Percentiles rank a stretch among this genome's conserved stretches.
phyloP scores from a whole-genome alignment of 2,113 vertebrate species.

The Sinocyclocheilus rhinocerous region DNA sequence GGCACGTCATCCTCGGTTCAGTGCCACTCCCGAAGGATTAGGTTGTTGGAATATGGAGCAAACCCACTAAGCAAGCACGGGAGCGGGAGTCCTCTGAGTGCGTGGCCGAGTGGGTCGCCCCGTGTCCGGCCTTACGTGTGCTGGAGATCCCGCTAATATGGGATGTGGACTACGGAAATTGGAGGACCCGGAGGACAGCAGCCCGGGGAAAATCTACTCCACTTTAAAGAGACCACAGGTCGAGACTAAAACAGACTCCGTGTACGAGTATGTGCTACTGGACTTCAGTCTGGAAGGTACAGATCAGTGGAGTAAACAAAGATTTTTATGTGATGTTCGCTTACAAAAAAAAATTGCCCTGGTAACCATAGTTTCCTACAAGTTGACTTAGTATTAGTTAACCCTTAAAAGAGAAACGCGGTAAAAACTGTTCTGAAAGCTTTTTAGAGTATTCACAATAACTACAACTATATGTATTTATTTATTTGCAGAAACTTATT shows the following conservation, averaged over 20 bases:
- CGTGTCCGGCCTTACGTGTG: constrained; percentile 46
- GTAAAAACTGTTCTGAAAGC: background rate
- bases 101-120: constrained; percentile 51
- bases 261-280: constrained; percentile 91
- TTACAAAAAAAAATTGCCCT: background rate
- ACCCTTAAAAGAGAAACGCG: background rate
- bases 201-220: constrained; percentile 98
- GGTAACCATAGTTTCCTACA: background rate
- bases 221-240: constrained; percentile 95
- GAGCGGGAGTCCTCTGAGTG: constrained; percentile 26
- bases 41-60: constrained; percentile 21
- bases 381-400: background rate
- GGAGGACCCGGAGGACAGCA: constrained; percentile 94
- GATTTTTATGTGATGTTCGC: background rate
- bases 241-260: constrained; percentile 88
- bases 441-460: background rate
- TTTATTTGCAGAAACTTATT: background rate
- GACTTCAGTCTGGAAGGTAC: constrained; percentile 95
- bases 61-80: background rate
- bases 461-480: background rate
- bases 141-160: constrained; percentile 75
- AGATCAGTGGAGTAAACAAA: background rate
- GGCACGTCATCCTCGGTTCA: background rate
- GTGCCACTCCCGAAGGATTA: constrained; percentile 48
- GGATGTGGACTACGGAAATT: constrained; percentile 97